phyloP scores from a whole-genome alignment of 2,797 vertebrate genomes.

The Australoheros facetus region DNA sequence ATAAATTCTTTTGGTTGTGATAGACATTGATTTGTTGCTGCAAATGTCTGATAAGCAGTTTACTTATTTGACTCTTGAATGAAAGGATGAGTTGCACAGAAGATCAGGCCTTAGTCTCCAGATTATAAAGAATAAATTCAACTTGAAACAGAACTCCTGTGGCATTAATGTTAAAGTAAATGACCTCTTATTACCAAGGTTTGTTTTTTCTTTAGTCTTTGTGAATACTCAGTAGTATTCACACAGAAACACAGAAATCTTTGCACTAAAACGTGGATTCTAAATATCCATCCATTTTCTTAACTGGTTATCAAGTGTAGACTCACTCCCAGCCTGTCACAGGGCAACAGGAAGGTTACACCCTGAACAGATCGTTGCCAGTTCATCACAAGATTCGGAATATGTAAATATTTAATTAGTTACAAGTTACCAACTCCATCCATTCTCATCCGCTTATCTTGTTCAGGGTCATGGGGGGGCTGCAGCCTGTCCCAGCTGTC shows the following conservation, averaged over 20 bases:
- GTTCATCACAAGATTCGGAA: no score
- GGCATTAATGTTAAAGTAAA: not conserved
- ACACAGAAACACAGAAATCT: not conserved
- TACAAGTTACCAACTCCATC: no score
- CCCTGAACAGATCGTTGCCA: no score
- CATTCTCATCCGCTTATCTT: no score
- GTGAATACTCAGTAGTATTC: not conserved
- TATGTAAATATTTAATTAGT: no score
- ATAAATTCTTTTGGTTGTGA: not conserved
- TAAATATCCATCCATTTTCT: no score
- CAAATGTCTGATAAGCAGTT: conserved; percentile 7
- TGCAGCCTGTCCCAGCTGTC: no score
- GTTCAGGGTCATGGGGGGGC: no score
- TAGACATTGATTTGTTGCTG: conserved; percentile 13
- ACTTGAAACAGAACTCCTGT: not conserved
- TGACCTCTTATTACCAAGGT: not conserved
- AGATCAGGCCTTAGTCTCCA: not conserved
- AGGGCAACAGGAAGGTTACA: no score
- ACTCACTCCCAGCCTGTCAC: no score
- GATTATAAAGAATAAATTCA: not conserved
- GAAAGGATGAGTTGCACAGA: not conserved
- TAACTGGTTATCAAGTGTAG: no score
- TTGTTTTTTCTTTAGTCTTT: not conserved
- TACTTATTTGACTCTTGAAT: not conserved
- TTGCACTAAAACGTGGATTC: no score